Base-by-base conservation (phyloP, 1,140 invertebrate species). In the Aleiodes sp. region DNA sequence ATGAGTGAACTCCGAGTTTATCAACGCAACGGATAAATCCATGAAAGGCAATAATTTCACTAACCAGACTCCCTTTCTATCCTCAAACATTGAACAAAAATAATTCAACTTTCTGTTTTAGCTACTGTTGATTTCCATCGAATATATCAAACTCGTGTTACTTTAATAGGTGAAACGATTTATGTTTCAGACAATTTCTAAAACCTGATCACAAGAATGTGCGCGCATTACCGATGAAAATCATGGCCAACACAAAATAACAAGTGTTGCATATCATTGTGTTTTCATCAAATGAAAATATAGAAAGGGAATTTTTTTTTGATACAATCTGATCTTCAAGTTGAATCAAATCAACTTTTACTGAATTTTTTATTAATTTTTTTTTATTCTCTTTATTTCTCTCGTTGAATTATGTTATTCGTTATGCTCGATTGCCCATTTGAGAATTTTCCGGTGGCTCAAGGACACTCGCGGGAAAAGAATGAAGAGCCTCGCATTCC, bases 61-160 rank as follows among this genome's bases (percentile, higher is more conserved):
- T 43, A 6, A 68, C 66, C 59, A 68, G 66, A 61, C 37, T 62
- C 37, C 59, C 56, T 68, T 68, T 68, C 56, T 62, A 66, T 4
- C 39, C 10, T 31, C n/a, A 37, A 12, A 6, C 31, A 57, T 26
- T n/a, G n/a, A n/a, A n/a, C n/a, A n/a, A 31, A 29, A 26, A 14
- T 31, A 52, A n/a, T n/a, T n/a, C 41, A 52, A 67, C 65, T 67
- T 67, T 67, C 65, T 59, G 39, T 46, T 52, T 14, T n/a, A 52
- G 37, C 21, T 64, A 41, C 31, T 24, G 61, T 24, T 39, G 19
- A 63, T 63, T 39, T 26, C 12, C 37, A 63, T 39, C 35, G 46
- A 12, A 52, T 21, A 63, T 29, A 33, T 39, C 31, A 7, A 14
- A 26, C 60, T 37, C 10, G 31, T 14, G 60, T 6, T 12, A 37